Conservation (phyloP, 2,113 vertebrate species). For the Cervus canadensis region DNA sequence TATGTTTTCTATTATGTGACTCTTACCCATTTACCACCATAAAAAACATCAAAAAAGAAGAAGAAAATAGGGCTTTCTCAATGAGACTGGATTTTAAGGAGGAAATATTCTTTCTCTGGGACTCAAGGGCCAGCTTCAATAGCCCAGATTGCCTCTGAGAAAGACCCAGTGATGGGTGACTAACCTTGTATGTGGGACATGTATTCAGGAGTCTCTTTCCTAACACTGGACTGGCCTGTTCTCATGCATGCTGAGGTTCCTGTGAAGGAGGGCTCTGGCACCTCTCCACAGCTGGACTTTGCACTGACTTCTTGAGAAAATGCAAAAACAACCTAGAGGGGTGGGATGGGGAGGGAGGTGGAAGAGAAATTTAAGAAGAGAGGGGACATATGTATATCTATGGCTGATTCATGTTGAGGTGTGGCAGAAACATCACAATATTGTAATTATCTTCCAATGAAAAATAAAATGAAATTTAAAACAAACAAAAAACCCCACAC, state of each 20-base stretch:
- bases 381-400: background rate
- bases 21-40: background rate
- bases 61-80: background rate
- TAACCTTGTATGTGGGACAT: background rate
- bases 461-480: background rate
- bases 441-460: background rate
- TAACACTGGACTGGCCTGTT: background rate
- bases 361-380: background rate
- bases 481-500: background rate
- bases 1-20: background rate
- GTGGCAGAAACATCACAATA: background rate
- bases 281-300: background rate
- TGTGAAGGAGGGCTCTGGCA: background rate
- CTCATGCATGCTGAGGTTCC: background rate
- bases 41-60: background rate
- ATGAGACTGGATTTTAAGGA: background rate
- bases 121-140: background rate
- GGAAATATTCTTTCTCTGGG: background rate
- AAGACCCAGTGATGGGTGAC: background rate
- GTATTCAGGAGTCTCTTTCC: background rate
- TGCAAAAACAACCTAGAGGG: background rate
- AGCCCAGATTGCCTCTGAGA: background rate
- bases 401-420: background rate
- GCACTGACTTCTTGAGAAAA: background rate
- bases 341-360: background rate